phyloP scores from a whole-genome alignment of 2,888 invertebrate genomes.

The Apomyelois bistriatella region DNA sequence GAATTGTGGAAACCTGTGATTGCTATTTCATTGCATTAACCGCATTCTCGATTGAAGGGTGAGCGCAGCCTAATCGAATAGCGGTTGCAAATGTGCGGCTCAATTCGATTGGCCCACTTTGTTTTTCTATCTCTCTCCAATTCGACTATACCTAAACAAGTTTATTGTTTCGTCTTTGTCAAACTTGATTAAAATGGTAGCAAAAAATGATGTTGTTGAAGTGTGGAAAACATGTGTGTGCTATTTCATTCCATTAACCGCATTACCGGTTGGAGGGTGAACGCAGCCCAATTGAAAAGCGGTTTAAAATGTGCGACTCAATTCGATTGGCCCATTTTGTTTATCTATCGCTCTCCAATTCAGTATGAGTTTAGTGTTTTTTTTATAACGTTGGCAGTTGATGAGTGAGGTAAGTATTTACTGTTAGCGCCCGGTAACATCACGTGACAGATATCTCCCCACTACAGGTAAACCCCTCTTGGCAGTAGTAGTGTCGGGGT shows the following conservation, averaged over 20 bases:
- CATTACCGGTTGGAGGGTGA: background rate
- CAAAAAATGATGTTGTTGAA: too few relatives aligned
- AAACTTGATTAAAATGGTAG: too few relatives aligned
- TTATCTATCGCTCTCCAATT: background rate
- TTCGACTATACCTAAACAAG: too few relatives aligned
- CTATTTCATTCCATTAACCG: slow-evolving; percentile 1
- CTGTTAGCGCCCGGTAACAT: too few relatives aligned
- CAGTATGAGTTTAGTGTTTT: too few relatives aligned
- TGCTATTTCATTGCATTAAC: slow-evolving; percentile 2
- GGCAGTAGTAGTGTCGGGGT: too few relatives aligned
- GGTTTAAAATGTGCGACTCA: background rate
- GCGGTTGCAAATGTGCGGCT: background rate
- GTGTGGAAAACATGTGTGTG: background rate
- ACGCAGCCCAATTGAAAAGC: background rate
- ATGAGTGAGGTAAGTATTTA: too few relatives aligned
- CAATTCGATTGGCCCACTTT: background rate
- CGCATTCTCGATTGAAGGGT: background rate
- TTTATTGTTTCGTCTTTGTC: too few relatives aligned
- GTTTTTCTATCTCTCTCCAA: background rate
- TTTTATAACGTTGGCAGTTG: too few relatives aligned
- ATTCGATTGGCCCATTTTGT: background rate
- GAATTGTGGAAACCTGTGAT: background rate
- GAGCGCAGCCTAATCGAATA: background rate
- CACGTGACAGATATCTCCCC: too few relatives aligned
- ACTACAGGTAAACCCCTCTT: too few relatives aligned